Percentiles rank a stretch among this genome's conserved stretches.
Conservation (phyloP, 2,888 invertebrate genomes). For the Theristus sp. region DNA sequence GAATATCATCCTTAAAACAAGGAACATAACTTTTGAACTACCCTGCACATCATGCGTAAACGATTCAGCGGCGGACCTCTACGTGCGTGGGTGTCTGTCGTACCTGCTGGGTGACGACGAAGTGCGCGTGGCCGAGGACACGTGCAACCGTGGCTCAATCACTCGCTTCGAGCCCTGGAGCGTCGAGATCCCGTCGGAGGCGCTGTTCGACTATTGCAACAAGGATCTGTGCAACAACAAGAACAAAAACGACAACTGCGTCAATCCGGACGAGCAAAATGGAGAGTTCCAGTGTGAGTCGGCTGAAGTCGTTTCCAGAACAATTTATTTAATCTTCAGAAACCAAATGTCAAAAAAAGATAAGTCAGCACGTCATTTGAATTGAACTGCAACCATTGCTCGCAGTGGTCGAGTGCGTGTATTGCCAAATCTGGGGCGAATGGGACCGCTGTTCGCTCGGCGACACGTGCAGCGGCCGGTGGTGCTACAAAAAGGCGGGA, state of each 20-base stretch:
- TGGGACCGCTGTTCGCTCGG: not conserved
- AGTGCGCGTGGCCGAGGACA: not conserved
- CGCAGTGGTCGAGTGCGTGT: not conserved
- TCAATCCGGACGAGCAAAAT: not conserved
- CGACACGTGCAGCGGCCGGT: not conserved
- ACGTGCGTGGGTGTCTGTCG: not conserved
- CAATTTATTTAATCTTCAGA: too few relatives aligned
- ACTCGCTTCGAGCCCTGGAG: not conserved
- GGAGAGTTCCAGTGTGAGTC: not conserved
- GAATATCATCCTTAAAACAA: too few relatives aligned
- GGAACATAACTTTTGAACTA: too few relatives aligned
- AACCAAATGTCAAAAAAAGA: too few relatives aligned
- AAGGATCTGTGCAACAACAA: not conserved
- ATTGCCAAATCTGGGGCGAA: not conserved
- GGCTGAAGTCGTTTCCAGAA: not conserved
- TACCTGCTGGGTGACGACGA: not conserved
- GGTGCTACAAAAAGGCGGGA: not conserved
- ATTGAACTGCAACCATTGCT: not conserved
- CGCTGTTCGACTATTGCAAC: not conserved
- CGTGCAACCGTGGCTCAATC: too few relatives aligned
- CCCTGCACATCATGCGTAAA: too few relatives aligned
- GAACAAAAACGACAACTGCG: not conserved
- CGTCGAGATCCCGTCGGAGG: not conserved
- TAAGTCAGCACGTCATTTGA: too few relatives aligned
- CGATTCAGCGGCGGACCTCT: not conserved